These are phyloP conservation scores for Eupithecia tripunctaria DNA, from an alignment of 2,888 invertebrate species.

Conservation along the genomic window DNA sequence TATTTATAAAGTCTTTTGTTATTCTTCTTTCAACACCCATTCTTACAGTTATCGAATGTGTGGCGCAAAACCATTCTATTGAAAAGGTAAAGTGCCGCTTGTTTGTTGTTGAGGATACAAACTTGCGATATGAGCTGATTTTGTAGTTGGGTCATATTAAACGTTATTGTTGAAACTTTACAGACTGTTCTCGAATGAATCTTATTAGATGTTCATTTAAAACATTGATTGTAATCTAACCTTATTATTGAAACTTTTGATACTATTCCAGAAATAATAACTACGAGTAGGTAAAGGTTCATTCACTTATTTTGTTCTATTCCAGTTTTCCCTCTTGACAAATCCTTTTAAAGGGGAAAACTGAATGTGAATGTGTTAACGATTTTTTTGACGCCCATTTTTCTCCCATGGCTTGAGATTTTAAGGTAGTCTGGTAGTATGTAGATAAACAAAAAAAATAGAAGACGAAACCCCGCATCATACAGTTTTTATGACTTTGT, in stretches of 20 bases:
- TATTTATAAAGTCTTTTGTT: neutral
- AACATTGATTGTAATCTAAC: too few species aligned
- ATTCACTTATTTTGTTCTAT: neutral
- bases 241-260: too few species aligned
- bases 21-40: neutral
- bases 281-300: neutral
- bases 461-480: neutral
- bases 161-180: neutral
- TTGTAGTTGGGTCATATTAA: neutral
- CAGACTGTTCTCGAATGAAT: neutral
- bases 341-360: too few species aligned
- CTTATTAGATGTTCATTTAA: neutral
- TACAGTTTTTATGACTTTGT: neutral
- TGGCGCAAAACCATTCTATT: neutral
- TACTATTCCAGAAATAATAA: neutral
- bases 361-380: too few species aligned
- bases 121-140: neutral
- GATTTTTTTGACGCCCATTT: too few species aligned
- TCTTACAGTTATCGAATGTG: neutral
- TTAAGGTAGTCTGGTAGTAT: too few species aligned
- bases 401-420: too few species aligned
- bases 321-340: too few species aligned
- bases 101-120: neutral
- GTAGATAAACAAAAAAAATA: too few species aligned
- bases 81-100: neutral